A percentile compares a stretch with the other conserved stretches of the same genome.
Conservation (phyloP, 2,113 vertebrate genomes). For the Oncorhynchus tshawytscha region DNA sequence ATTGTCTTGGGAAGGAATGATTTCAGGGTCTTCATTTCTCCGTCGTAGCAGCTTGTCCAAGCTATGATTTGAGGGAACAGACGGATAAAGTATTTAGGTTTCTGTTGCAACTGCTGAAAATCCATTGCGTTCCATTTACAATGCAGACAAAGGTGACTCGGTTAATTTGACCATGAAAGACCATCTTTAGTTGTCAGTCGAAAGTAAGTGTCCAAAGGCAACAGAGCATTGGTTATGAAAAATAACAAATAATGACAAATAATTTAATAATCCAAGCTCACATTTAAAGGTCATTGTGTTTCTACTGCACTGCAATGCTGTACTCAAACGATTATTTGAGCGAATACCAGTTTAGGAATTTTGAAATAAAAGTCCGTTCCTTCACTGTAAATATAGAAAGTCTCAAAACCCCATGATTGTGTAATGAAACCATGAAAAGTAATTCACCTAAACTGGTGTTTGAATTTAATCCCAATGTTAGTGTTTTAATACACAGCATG, state of each 20-base stretch:
- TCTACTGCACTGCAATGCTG: too few species aligned
- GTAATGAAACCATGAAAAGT: too few species aligned
- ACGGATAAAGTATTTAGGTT: conserved; percentile 73
- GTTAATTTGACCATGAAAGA: conserved; percentile 76
- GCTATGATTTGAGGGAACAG: conserved; percentile 67
- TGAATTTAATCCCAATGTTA: too few species aligned
- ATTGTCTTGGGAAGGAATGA: conserved; percentile 81
- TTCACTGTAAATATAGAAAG: too few species aligned
- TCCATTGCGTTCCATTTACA: conserved; percentile 80
- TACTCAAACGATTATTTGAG: too few species aligned
- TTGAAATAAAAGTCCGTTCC: too few species aligned
- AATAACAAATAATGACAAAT: background rate
- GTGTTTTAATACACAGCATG: too few species aligned
- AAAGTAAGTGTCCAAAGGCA: conserved; percentile 9
- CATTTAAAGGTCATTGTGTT: too few species aligned
- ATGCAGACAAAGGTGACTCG: conserved; percentile 68
- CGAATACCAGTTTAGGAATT: too few species aligned
- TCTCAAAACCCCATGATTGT: too few species aligned
- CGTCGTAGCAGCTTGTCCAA: conserved; percentile 72
- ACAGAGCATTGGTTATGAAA: background rate
- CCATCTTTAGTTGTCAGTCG: conserved; percentile 53
- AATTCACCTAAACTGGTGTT: too few species aligned
- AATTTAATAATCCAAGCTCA: too few species aligned
- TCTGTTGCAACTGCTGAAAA: conserved; percentile 70
- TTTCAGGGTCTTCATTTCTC: conserved; percentile 77